Conservation (phyloP, 2,113 vertebrate species). For the Galeopterus variegatus region DNA sequence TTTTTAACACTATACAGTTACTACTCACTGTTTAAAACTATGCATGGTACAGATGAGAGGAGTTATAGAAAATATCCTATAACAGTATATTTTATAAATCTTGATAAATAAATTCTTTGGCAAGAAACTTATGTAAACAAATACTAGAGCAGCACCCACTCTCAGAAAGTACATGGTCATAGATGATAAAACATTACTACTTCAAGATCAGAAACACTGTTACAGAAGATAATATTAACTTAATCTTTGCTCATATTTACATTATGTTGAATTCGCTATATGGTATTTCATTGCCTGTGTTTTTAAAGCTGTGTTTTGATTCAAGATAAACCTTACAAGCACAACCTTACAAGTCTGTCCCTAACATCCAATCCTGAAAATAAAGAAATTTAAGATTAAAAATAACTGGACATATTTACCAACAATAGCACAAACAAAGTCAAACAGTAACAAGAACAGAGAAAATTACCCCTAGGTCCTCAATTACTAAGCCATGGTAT, state of each 20-base stretch:
- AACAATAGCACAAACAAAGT: slow-evolving; percentile 31
- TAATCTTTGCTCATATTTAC: slow-evolving; percentile 23
- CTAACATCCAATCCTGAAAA: neutral
- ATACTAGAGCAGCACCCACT: neutral
- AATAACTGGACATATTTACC: neutral
- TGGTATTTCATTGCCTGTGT: neutral
- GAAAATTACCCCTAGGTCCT: slow-evolving; percentile 33
- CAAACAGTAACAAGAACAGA: slow-evolving; percentile 42
- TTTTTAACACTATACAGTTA: slow-evolving; percentile 52
- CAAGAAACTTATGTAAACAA: slow-evolving; percentile 44
- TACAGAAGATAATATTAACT: neutral
- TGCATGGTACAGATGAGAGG: neutral
- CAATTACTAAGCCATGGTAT: neutral
- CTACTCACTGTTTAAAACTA: slow-evolving; percentile 47
- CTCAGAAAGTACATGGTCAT: slow-evolving; percentile 10
- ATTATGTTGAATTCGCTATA: neutral
- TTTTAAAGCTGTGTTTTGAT: slow-evolving; percentile 35
- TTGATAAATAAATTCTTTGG: slow-evolving; percentile 49
- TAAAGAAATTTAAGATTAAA: neutral
- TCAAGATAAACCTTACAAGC: neutral
- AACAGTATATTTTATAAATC: slow-evolving; percentile 46
- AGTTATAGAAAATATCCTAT: slow-evolving; percentile 37
- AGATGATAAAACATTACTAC: neutral
- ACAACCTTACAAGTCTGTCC: neutral
- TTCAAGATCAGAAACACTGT: slow-evolving; percentile 46